Evolutionary conservation across 2,797 vertebrate species (phyloP), one percentile per base, ranked within the genome.

Genomic region (Alfaro cultratus): DNA sequence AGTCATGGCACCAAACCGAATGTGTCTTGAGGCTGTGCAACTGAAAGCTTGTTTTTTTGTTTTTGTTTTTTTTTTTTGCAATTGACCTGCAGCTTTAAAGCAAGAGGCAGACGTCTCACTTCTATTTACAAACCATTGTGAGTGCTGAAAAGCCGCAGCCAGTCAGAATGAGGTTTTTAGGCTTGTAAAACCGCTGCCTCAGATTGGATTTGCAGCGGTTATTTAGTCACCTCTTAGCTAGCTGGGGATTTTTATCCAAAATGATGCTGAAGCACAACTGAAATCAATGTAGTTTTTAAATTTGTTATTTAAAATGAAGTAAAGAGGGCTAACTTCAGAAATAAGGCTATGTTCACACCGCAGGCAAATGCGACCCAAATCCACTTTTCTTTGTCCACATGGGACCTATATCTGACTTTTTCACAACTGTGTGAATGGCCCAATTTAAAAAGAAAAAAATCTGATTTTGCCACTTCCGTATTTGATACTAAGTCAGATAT

Each of bases 191-290:
- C 83, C 78, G 73, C n/a, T 68, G 71, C 75, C 81, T 78, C 83
- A 77, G 73, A 81, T 83, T 70, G 79, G 82, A 81, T 86, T 80
- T 88, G 73, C 80, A 73, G 45, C 4, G 51, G 68, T 87, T 92
- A 88, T 90, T 87, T 84, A 84, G 88, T 86, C 82, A 84, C 75
- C 76, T 74, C 76, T 87, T 87, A 81, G 79, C 82, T 91, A 79
- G 67, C 46, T 0, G 6, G 80, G 79, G 81, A 87, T 74, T 75
- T 86, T 91, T 83, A 78, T 85, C 82, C 57, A 88, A 86, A 83
- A 88, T 76, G 80, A 71, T 86, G 83, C 23, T 73, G 45, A 70
- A 80, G 12, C 64, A 41, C 9, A 68, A 41, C 18, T 23, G 18
- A 23, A 16, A 68, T 43, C 34, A 70, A 11, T 36, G 16, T 39